Evolutionary conservation across 2,797 vertebrate genomes (phyloP).

Genomic region (Syngnathus acus): DNA sequence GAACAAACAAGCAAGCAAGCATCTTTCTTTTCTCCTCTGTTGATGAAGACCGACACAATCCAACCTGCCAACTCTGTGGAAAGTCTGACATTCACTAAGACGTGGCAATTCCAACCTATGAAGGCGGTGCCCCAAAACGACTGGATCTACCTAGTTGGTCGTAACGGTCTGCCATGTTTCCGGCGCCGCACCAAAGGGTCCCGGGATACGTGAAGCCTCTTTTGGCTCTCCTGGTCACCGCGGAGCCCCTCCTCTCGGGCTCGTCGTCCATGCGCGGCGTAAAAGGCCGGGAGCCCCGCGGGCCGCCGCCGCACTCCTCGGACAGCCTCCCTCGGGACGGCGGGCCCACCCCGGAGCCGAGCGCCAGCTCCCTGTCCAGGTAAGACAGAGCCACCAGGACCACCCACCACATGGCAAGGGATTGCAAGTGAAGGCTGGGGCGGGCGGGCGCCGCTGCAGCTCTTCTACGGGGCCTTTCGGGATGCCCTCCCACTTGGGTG

Average conservation of each 20-base stretch:
- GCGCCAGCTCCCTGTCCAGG: conserved; percentile 64
- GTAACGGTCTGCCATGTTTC: conserved; percentile 75
- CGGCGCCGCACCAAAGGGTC: conserved; percentile 80
- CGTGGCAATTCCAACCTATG: no score
- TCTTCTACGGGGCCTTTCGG: conserved; percentile 29
- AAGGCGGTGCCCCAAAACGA: neutral
- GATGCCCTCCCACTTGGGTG: conserved; percentile 48
- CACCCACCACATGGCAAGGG: conserved; percentile 67
- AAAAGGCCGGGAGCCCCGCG: conserved; percentile 36
- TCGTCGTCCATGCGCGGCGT: conserved; percentile 34
- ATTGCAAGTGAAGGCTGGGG: conserved; percentile 9
- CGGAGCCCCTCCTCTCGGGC: neutral
- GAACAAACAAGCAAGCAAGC: neutral
- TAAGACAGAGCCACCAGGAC: conserved; percentile 70
- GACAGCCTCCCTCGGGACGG: conserved; percentile 49
- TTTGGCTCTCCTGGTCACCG: conserved; percentile 49
- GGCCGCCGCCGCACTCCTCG: conserved; percentile 13
- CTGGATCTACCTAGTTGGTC: conserved; percentile 69
- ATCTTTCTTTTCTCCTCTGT: no score
- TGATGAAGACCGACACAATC: no score
- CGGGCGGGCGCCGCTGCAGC: conserved; percentile 47
- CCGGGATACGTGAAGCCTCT: conserved; percentile 80
- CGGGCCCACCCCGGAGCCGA: conserved; percentile 53
- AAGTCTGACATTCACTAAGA: no score
- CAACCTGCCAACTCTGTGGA: no score